Evolutionary conservation across 2,888 invertebrate genomes (phyloP), one percentile per base, ranked within the genome.

Genomic region (Drosophila picticornis): DNA sequence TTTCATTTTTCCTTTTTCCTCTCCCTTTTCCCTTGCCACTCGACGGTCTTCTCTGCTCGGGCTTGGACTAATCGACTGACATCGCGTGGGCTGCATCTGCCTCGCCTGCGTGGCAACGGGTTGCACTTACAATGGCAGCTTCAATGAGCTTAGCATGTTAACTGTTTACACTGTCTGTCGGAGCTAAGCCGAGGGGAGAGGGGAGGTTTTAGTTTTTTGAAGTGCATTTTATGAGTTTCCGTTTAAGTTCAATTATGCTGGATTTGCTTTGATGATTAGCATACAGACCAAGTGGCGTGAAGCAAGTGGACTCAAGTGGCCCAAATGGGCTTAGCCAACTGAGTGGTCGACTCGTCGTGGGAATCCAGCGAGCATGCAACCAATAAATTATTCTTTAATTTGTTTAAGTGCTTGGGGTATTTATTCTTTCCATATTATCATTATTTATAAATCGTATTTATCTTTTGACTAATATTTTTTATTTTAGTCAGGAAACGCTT

Each of bases 181-280:
- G 29, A n/a, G 36, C 16, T 16, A 16, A 13, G 22, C 27, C 13
- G 19, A 6, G 16, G 7, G 0, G 48, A 10, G 32, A 16, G 31
- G 11, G 29, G 29, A 25, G 22, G 2, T 13, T 11, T 50, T 29
- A 61, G 62, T 56, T 22, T 55, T 55, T 38, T 65, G 70, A 78
- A 74, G 84, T 75, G 78, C 82, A 82, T 84, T 83, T 81, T 84
- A 83, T 84, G 84, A 87, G 85, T 81, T 84, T 87, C 84, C 83
- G 83, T 83, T 87, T 87, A 87, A 73, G 88, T 80, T 79, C 77
- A 88, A 81, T 81, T 88, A 77, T 77, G 85, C 73, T 71, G 61
- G 58, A 53, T 71, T 71, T 75, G 65, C 77, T 70, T 67, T 75
- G 75, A 62, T 80, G 80, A 80, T 80, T 80, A 74, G 66, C 77